Base-by-base conservation (phyloP, 2,797 vertebrate species). In the Naso thynnoides region DNA sequence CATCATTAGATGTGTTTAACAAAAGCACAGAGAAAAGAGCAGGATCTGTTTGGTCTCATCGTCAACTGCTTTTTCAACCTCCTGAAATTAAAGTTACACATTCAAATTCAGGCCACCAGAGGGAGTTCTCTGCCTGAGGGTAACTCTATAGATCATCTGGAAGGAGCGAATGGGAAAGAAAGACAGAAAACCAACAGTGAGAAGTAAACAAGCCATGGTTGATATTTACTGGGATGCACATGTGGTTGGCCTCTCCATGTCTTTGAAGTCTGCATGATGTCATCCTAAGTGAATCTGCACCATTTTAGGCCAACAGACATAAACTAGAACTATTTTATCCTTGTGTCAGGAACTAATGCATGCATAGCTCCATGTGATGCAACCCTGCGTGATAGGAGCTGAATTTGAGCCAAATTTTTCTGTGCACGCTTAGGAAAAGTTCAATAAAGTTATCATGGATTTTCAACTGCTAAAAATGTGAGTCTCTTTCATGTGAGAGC, bases 51-150 rank as follows among this genome's bases (percentile, higher is more conserved):
- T 13, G 23, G 38, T 48, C 18, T 31, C 0, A n/a, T 4, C 8
- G 2, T 42, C 2, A 44, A 29, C 29, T 13, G 5, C 23, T 29
- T 19, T 31, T 5, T 23, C 15, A 5, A 2, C 14, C 2, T 49
- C 38, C 21, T 11, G 8, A 27, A 23, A 8, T 13, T 2, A 3
- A 31, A 60, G 9, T 60, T 59, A 36, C 57, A 79, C 59, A 26
- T 75, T 74, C 27, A 31, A 14, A 52, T 10, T 18, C 10, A 2
- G 39, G 39, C 95, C 96, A 91, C 95, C 75, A 95, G 96, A 94
- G 95, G 95, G 93, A 91, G 92, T 83, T 68, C 82, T 92, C 82
- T 58, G 73, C 85, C 86, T 52, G 29, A 67, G 49, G 54, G 81
- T 78, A 5, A 39, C 52, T 45, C 31, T 38, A 3, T 38, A 56